Percentiles rank a stretch among this genome's conserved stretches.
Evolutionary conservation across 2,797 vertebrate species (phyloP).

Genomic region (Delichon dasypus): DNA sequence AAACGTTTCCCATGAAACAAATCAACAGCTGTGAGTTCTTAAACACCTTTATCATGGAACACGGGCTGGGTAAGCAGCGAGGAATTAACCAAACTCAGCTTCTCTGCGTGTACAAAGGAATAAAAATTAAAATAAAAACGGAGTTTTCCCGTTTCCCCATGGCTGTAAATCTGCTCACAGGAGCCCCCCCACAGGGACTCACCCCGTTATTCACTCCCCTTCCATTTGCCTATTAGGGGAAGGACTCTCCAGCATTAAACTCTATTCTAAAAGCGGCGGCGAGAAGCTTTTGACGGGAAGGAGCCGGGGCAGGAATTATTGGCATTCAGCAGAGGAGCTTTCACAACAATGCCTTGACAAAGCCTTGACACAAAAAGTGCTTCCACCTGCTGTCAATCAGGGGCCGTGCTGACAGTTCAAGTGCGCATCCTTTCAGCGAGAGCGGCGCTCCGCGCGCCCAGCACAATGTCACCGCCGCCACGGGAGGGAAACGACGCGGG

Average conservation of each 20-base stretch:
- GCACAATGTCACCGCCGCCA: slow-evolving; percentile 52
- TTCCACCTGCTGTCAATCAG: slow-evolving; percentile 69
- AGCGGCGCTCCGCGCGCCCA: slow-evolving; percentile 58
- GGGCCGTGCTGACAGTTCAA: slow-evolving; percentile 74
- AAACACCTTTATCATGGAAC: neutral
- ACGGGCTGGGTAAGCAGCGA: neutral
- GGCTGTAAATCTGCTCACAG: neutral
- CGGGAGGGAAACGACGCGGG: too few species aligned
- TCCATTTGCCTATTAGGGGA: slow-evolving; percentile 1
- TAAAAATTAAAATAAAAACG: neutral
- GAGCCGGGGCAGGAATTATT: slow-evolving; percentile 48
- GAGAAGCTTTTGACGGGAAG: slow-evolving; percentile 32
- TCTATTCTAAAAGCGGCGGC: neutral
- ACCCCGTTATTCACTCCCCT: neutral
- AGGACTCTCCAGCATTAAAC: neutral
- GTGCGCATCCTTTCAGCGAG: slow-evolving; percentile 69
- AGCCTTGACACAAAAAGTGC: slow-evolving; percentile 77
- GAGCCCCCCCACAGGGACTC: neutral
- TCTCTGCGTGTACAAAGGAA: neutral
- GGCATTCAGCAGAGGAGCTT: slow-evolving; percentile 57
- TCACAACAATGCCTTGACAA: slow-evolving; percentile 68
- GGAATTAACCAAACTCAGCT: neutral
- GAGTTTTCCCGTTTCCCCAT: neutral
- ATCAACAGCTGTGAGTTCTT: neutral
- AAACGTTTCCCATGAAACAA: neutral